A percentile compares a stretch with the other conserved stretches of the same genome.
These are phyloP conservation scores for Coregonus suidteri DNA, from an alignment of 2,797 vertebrate genomes.

Conservation along the genomic window DNA sequence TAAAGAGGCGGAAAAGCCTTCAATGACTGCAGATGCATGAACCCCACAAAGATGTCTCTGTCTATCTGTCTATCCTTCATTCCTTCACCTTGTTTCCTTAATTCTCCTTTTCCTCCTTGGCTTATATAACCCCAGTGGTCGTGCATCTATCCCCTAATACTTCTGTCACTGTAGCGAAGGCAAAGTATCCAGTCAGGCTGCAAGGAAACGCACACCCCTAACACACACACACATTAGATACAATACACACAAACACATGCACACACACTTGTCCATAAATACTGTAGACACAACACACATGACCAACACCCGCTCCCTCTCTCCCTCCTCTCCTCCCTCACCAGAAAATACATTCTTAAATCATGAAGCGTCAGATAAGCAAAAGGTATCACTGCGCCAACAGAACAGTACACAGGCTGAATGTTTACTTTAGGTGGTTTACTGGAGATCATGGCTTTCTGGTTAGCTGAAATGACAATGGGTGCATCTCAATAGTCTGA, in stretches of 20 bases:
- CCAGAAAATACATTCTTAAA: conserved; percentile 59
- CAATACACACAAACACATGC: background rate
- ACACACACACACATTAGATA: background rate
- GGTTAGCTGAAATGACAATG: background rate
- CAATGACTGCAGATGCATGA: conserved; percentile 73
- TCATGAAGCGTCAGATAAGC: conserved; percentile 47
- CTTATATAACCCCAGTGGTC: conserved; percentile 13
- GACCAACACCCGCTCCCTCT: background rate
- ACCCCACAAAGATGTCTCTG: conserved; percentile 67
- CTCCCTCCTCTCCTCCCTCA: conserved; percentile 27
- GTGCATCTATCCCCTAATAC: background rate
- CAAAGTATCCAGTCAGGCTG: conserved; percentile 5
- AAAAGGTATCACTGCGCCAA: conserved; percentile 19
- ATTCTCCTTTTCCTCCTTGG: conserved; percentile 31
- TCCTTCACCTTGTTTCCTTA: conserved; percentile 51
- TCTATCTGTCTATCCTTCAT: background rate
- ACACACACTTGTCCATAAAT: conserved; percentile 6
- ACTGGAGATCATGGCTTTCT: conserved; percentile 1
- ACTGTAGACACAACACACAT: conserved; percentile 8
- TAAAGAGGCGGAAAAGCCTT: conserved; percentile 72
- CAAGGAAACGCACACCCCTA: conserved; percentile 20
- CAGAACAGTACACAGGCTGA: conserved; percentile 20
- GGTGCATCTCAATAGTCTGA: background rate
- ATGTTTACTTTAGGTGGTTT: conserved; percentile 30
- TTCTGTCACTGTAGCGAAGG: conserved; percentile 16